These are phyloP conservation scores for Plotosus lineatus DNA, from an alignment of 2,113 vertebrate genomes.

Conservation along the genomic window DNA sequence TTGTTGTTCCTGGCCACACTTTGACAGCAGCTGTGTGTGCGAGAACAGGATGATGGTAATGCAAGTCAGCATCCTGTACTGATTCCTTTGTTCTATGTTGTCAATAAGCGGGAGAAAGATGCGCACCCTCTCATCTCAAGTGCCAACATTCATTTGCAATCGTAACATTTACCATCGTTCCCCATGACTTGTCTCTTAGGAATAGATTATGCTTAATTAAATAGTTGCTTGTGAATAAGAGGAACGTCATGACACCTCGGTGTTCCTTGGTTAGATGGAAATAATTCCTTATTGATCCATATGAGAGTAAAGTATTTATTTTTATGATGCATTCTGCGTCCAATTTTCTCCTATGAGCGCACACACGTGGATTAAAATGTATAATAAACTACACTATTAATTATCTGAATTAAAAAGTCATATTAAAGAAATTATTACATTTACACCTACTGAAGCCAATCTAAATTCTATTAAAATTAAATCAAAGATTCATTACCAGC, in stretches of 20 bases:
- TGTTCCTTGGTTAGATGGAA: not conserved
- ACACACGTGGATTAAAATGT: not conserved
- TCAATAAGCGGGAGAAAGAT: slow-evolving; percentile 37
- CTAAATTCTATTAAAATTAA: not conserved
- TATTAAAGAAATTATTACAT: not conserved
- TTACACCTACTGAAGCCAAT: not conserved
- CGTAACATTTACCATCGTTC: slow-evolving; percentile 32
- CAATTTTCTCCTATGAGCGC: not conserved
- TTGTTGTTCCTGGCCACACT: slow-evolving; percentile 35
- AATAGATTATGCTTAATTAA: slow-evolving; percentile 41
- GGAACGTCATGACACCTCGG: slow-evolving; percentile 11
- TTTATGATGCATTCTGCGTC: slow-evolving; percentile 23
- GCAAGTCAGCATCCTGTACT: slow-evolving; percentile 30
- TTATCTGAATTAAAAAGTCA: slow-evolving; percentile 1
- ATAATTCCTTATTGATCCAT: slow-evolving; percentile 12
- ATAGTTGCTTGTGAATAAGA: slow-evolving; percentile 33
- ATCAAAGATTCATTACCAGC: not conserved
- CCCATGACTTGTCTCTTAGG: slow-evolving; percentile 24
- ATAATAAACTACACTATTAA: not conserved
- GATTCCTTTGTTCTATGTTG: slow-evolving; percentile 42
- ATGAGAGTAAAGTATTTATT: slow-evolving; percentile 31
- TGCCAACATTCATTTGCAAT: slow-evolving; percentile 47
- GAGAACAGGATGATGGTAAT: slow-evolving; percentile 38
- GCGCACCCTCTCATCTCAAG: slow-evolving; percentile 26
- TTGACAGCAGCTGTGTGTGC: slow-evolving; percentile 33